Evolutionary conservation across 2,888 invertebrate species (phyloP), one percentile per base, ranked within the genome.

Genomic region (Danaus chrysippus): DNA sequence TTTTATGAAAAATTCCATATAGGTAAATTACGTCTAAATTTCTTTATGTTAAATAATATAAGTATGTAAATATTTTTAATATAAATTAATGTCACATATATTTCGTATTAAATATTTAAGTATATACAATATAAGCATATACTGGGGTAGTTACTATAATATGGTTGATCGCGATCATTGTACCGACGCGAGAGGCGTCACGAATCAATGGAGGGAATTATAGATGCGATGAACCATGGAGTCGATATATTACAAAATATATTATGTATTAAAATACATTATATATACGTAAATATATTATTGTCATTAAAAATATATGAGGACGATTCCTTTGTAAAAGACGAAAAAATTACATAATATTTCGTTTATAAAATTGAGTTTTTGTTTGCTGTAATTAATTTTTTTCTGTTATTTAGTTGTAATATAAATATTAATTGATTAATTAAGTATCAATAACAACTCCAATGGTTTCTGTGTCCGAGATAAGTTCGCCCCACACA

Each of bases 131-230:
- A 88, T 86, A 87, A 88, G 79, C 77, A 79, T 75, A 78, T 78
- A 82, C 81, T 81, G 83, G 75, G 82, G 83, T 80, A 86, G 86
- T 34, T 34, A 85, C 86, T 86, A 86, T 86, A 83, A 90, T 90
- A 82, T 81, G 81, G 86, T 83, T 84, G 84, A 84, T 86, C 87
- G 89, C 86, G 88, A 83, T 82, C 87, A 89, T 89, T 90, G 91
- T 91, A 91, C 83, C 91, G 86, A 86, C 87, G 81, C 84, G 87
- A 87, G 87, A 91, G 91, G 91, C 91, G 91, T 91, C 89, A 88
- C 91, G 91, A 91, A 91, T 90, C 91, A 91, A 91, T 91, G 91
- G 91, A 91, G 89, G 88, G 91, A 87, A 89, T 90, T 90, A 90
- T 91, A 87, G 87, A 87, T 79, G 83, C 78, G 63, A 59, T 62